Base-by-base conservation (phyloP, 2,888 invertebrate species). In the Auanema sp. region DNA sequence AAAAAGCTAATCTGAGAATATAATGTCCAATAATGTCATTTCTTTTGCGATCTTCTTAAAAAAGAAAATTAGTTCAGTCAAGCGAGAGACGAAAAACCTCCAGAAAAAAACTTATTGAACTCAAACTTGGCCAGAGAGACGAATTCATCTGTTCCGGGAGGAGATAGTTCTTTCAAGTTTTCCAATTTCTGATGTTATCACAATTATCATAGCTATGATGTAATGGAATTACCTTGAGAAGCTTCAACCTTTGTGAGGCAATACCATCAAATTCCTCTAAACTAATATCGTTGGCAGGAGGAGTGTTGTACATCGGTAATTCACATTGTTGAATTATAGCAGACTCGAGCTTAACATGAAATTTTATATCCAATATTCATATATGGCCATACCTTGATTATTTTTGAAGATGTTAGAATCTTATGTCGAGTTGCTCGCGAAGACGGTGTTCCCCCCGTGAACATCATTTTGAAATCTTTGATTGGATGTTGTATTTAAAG, bases 1-100 rank as follows among this genome's bases (percentile, higher is more conserved):
- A 95, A 85, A 92, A 96, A 0, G 93, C 93, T 63, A 98, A 85
- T 61, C 95, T 88, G 2, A 97, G 87, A 77, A 96, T 91, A 84
- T 91, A 96, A 85, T 98, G 97, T 0, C 96, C 92, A 57, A 95
- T 88, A 79, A 92, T 90, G 85, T 98, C 97, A 11, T 54, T 53
- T 25, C 44, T 47, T 21, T 41, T 43, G 14, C 64, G 16, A 24
- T 33, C 8, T 33, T 33, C 33, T 33, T 33, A 33, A 33, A 33
- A 3, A 8, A 33, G n/a, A 56, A 59, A 24, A 33, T 12, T 12
- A 51, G 18, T 2, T 4, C 2, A 16, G 8, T 24, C 16, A 11
- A 57, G n/a, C n/a, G n/a, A n/a, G n/a, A n/a, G n/a, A n/a, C n/a
- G 42, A 16, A n/a, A 16, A 40, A 33, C 24, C 25, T 52, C n/a